Conservation (phyloP, 2,797 vertebrate species). For the Enteromius argenteus region DNA sequence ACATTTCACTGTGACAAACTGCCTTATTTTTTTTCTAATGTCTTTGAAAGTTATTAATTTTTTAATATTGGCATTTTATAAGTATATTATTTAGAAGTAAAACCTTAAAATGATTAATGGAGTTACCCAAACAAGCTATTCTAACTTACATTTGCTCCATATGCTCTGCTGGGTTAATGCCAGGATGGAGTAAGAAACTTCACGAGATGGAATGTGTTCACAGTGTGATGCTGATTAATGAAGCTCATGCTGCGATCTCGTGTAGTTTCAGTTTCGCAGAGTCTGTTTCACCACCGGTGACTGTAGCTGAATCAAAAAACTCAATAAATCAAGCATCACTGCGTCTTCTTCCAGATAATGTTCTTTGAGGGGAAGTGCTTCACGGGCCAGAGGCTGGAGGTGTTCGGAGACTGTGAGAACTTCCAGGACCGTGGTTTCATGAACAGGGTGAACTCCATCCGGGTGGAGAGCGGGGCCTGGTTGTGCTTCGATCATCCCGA, state of each 20-base stretch:
- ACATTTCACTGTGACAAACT: no score
- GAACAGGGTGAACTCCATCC: conserved; percentile 88
- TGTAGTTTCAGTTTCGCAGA: conserved; percentile 15
- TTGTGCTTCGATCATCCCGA: conserved; percentile 89
- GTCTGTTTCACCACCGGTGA: not conserved
- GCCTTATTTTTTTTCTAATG: no score
- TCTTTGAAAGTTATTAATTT: not conserved
- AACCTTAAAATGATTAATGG: not conserved
- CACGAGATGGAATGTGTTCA: not conserved
- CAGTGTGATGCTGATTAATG: conserved; percentile 19
- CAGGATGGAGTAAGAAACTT: not conserved
- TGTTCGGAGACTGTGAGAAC: conserved; percentile 86
- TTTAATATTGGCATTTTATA: not conserved
- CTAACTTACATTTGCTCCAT: not conserved
- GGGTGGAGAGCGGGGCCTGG: conserved; percentile 89
- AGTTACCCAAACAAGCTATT: not conserved
- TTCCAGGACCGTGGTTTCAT: conserved; percentile 91
- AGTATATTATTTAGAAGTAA: not conserved
- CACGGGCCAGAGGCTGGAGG: conserved; percentile 87
- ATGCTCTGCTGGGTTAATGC: conserved; percentile 5
- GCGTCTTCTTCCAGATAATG: conserved; percentile 77
- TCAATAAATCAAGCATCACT: not conserved
- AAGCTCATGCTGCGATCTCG: not conserved
- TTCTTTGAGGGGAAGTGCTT: conserved; percentile 90
- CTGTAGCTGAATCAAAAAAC: not conserved